Evolutionary conservation across 2,113 vertebrate genomes (phyloP).

Genomic region (Phainopepla nitens): DNA sequence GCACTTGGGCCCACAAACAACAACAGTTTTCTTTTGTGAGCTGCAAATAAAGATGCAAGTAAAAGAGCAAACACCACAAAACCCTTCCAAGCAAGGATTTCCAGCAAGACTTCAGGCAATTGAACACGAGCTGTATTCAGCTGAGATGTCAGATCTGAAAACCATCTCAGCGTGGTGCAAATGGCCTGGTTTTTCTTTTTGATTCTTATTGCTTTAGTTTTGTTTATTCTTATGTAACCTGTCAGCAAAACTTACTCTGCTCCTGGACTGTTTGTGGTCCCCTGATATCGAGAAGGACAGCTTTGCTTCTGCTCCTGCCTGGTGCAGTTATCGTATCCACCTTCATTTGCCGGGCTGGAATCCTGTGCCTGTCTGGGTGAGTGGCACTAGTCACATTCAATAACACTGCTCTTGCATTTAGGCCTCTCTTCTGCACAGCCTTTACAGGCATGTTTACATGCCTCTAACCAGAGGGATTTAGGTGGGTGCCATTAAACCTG

Average conservation of each 20-base stretch:
- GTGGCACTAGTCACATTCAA: conserved; percentile 57
- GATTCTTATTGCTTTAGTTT: conserved; percentile 49
- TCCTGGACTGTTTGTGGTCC: conserved; percentile 14
- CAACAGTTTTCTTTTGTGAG: background rate
- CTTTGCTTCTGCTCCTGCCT: conserved; percentile 60
- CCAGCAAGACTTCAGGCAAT: conserved; percentile 12
- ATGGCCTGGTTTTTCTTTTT: conserved; percentile 45
- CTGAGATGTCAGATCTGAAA: conserved; percentile 51
- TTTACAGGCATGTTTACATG: background rate
- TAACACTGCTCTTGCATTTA: background rate
- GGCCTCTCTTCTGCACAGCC: background rate
- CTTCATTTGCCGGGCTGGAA: background rate
- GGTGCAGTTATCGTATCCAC: background rate
- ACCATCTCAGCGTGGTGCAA: conserved; percentile 24
- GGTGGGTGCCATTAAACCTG: background rate
- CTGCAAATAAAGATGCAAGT: background rate
- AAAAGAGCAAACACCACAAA: background rate
- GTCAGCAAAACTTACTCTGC: conserved; percentile 52
- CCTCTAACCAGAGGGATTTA: background rate
- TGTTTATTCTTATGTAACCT: conserved; percentile 68
- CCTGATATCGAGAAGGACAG: conserved; percentile 59
- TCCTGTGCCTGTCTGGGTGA: conserved; percentile 42
- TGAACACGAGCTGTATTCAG: background rate
- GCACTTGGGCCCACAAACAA: background rate
- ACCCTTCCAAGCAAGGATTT: background rate